These are phyloP conservation scores for Danionella cerebrum DNA, from an alignment of 2,113 vertebrate species.

Conservation along the genomic window DNA sequence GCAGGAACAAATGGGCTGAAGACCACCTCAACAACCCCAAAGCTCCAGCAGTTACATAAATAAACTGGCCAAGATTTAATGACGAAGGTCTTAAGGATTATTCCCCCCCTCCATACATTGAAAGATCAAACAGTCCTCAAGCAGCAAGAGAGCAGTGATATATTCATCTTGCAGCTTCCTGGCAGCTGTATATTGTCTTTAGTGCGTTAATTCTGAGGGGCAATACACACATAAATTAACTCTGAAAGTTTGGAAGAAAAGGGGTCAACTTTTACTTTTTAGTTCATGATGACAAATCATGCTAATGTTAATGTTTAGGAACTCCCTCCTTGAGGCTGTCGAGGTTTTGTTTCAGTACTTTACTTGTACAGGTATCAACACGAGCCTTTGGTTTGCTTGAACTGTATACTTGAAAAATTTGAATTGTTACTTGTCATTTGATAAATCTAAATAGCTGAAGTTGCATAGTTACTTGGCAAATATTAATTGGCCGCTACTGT, in stretches of 20 bases:
- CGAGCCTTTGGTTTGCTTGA: neutral
- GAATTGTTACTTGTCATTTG: no score
- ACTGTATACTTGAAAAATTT: no score
- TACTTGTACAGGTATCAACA: neutral
- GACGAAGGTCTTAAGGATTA: constrained; percentile 44
- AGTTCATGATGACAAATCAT: neutral
- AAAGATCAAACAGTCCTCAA: constrained; percentile 40
- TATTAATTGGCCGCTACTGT: no score
- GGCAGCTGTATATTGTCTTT: constrained; percentile 53
- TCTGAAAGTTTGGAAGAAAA: neutral
- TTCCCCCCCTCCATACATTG: constrained; percentile 40
- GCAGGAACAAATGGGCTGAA: constrained; percentile 46
- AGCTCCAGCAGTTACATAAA: constrained; percentile 55
- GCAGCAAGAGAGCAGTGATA: neutral
- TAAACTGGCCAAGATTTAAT: constrained; percentile 57
- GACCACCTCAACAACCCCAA: constrained; percentile 51
- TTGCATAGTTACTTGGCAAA: no score
- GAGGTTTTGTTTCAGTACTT: neutral
- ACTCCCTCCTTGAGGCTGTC: neutral
- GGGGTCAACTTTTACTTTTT: neutral
- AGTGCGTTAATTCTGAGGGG: neutral
- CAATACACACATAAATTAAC: neutral
- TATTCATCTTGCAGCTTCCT: constrained; percentile 16
- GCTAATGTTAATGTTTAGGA: neutral
- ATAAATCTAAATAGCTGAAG: no score